phyloP scores from a whole-genome alignment of 2,888 invertebrate genomes.

The Synergus japonicus region DNA sequence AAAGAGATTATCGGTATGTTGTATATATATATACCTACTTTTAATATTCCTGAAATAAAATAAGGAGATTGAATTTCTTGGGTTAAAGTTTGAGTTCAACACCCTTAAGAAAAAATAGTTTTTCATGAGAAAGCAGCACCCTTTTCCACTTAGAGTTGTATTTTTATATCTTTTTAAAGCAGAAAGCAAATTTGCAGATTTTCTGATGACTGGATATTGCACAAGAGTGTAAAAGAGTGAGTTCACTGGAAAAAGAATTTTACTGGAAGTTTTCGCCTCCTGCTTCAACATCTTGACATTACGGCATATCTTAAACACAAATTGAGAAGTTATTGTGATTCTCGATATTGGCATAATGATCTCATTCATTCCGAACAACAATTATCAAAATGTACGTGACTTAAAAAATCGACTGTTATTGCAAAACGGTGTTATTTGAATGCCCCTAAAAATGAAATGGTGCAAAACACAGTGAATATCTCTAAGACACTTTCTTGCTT shows the following conservation, averaged over 20 bases:
- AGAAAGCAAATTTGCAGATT: neutral
- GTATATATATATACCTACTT: too few relatives aligned
- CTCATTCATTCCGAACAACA: slow-evolving; percentile 2
- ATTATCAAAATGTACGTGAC: neutral
- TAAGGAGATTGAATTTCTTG: too few relatives aligned
- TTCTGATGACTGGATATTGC: neutral
- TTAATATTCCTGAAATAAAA: too few relatives aligned
- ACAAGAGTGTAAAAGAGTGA: neutral
- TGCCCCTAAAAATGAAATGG: slow-evolving; percentile 17
- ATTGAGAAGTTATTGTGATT: neutral
- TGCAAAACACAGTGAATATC: slow-evolving; percentile 22
- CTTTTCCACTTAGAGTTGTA: neutral
- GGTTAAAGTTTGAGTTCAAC: too few relatives aligned
- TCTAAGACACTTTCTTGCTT: slow-evolving; percentile 1
- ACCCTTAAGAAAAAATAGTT: neutral
- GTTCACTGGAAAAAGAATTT: neutral
- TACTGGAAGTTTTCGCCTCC: neutral
- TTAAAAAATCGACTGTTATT: neutral
- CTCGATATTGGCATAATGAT: neutral
- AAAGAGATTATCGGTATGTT: too few relatives aligned
- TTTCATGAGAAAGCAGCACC: neutral
- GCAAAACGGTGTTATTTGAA: slow-evolving; percentile 1
- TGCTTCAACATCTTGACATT: neutral
- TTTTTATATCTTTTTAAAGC: neutral
- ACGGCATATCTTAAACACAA: neutral